These are phyloP conservation scores for Drosophila biarmipes DNA, from an alignment of 1,140 invertebrate species.

Conservation along the genomic window DNA sequence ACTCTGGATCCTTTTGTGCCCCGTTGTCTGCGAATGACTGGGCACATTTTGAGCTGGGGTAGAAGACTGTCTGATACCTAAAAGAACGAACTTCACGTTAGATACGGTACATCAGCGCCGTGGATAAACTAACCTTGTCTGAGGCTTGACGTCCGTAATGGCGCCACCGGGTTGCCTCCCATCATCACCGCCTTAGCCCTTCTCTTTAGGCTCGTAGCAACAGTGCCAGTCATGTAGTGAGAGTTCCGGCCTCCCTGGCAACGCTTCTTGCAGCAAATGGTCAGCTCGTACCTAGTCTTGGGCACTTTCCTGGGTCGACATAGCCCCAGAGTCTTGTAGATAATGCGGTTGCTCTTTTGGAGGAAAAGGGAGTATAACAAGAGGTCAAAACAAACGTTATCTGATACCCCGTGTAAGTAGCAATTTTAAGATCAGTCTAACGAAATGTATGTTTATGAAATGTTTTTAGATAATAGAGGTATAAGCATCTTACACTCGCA, in stretches of 20 bases:
- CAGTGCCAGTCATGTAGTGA: neutral
- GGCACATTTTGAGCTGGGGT: neutral
- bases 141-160: neutral
- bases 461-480: neutral
- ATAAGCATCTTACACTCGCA: conserved; percentile 1
- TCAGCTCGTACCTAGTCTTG: conserved; percentile 12
- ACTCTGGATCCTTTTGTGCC: neutral
- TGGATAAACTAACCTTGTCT: conserved; percentile 5
- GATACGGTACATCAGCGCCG: neutral
- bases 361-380: neutral
- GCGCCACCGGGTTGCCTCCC: neutral
- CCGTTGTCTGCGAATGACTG: neutral
- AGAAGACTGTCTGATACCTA: neutral
- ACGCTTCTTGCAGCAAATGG: conserved; percentile 11
- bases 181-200: neutral
- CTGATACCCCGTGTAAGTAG: neutral
- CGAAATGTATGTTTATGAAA: neutral
- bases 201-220: neutral
- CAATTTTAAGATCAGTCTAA: neutral
- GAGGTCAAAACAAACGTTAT: neutral
- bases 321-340: conserved; percentile 9
- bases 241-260: conserved; percentile 18
- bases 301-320: conserved; percentile 1
- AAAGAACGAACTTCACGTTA: neutral
- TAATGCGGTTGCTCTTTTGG: conserved; percentile 5